phyloP scores from a whole-genome alignment of 2,113 vertebrate genomes.

The Pluvialis apricaria region DNA sequence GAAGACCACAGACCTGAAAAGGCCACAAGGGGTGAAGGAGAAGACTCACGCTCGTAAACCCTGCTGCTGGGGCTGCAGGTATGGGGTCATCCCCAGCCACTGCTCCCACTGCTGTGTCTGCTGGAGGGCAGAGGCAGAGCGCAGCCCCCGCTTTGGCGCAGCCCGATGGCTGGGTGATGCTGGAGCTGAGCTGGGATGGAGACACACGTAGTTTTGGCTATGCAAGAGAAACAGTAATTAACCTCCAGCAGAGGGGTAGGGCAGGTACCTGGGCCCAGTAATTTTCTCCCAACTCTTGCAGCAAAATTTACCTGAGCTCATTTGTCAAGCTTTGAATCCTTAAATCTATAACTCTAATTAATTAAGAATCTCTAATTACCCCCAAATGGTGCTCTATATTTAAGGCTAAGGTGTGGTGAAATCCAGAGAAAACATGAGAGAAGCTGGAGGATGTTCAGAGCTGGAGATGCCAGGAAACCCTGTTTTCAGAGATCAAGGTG shows the following conservation, averaged over 20 bases:
- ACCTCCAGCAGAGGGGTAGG: background rate
- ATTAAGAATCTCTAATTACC: slow-evolving; percentile 45
- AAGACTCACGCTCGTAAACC: no score
- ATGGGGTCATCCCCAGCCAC: background rate
- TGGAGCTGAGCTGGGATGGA: background rate
- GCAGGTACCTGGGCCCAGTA: background rate
- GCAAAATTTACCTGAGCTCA: slow-evolving; percentile 24
- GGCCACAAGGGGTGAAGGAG: background rate
- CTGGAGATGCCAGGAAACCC: background rate
- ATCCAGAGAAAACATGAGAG: background rate
- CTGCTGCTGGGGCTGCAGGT: background rate
- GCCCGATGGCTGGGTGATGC: background rate
- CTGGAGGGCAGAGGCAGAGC: background rate
- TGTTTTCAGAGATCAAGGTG: background rate
- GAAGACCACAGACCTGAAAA: background rate
- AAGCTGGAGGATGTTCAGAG: background rate
- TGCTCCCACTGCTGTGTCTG: rapidly evolving
- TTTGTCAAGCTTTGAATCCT: slow-evolving; percentile 40
- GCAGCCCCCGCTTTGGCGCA: background rate
- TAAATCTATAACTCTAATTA: slow-evolving; percentile 39
- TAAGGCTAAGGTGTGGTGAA: slow-evolving; percentile 38
- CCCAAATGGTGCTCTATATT: background rate
- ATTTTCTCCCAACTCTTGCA: slow-evolving; percentile 9
- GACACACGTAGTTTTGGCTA: background rate
- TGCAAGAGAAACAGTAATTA: background rate